Evolutionary conservation across 2,797 vertebrate species (phyloP), one percentile per base, ranked within the genome.

Genomic region (Chrysocyon brachyurus): DNA sequence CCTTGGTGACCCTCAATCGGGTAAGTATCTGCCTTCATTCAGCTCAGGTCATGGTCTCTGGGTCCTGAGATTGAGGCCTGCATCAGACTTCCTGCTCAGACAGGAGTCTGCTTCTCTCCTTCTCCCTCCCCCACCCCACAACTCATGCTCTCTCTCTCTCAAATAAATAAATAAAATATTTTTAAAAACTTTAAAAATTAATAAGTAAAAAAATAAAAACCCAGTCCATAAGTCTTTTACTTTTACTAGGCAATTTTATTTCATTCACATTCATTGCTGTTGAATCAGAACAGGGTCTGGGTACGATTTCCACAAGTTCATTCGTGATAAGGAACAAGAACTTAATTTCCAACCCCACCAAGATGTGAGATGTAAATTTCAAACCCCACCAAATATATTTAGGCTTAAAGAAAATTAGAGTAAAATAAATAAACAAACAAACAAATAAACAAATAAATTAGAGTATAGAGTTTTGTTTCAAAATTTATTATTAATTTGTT

Each of bases 181-280:
- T n/a, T 66, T 2, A n/a, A 68, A 68, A n/a, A 68, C n/a, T 19
- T 16, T 19, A 66, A 66, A 33, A 33, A 33, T 68, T n/a, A 68
- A 68, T 19, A 19, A 68, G 33, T 19, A 68, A 5, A 66, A 87
- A 92, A 92, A 68, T 36, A 31, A 87, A 83, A 88, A 31, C 3
- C 46, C 36, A 92, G 57, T 70, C 49, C 87, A 33, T 61, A 56
- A 90, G 26, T 87, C 31, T 91, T 87, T 78, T 70, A 78, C 56
- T 78, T 90, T 93, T 73, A 91, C 82, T 54, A 59, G 52, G 36
- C 33, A 61, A 68, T 87, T 94, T 82, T 87, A 87, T 46, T 12
- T 91, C 16, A 26, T 57, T 78, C 79, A 57, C 19, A 68, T 57
- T 86, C 6, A 36, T 68, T 93, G 31, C 33, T 49, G 14, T 68